Base-by-base conservation (phyloP, 92 coral and sea anemone genomes). In the Pocillopora grandis region DNA sequence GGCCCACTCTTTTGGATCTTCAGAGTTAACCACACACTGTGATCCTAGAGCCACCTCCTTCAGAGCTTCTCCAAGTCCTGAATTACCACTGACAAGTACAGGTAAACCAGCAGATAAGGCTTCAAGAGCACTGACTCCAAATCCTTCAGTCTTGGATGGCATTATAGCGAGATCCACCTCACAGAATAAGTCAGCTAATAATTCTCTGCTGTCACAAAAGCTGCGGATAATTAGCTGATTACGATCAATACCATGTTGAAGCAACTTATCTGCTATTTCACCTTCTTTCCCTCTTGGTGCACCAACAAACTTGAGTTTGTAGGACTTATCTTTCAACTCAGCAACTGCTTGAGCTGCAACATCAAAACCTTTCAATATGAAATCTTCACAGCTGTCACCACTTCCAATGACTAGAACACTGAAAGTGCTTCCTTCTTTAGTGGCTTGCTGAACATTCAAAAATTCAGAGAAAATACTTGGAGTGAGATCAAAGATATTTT, bases 51-150 rank as follows among this genome's bases (percentile, higher is more conserved):
- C n/a, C n/a, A n/a, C n/a, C n/a, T n/a, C n/a, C n/a, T n/a, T n/a
- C n/a, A n/a, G n/a, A n/a, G n/a, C n/a, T n/a, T n/a, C n/a, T n/a
- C n/a, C n/a, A n/a, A n/a, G n/a, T n/a, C n/a, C n/a, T n/a, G n/a
- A n/a, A n/a, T n/a, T n/a, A n/a, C n/a, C n/a, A 69, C 74, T 69
- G 14, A 69, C 74, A 69, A 69, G 74, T 12, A 69, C n/a, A 21
- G 74, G 74, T 49, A 69, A n/a, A 12, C 74, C 74, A 69, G 74
- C 74, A 31, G 74, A 69, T 69, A 69, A 36, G 20, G 70, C 70
- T 65, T 65, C 70, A 65, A 65, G 70, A 21, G 70, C 70, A n/a
- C 33, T 65, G 5, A 65, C 11, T 7, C 70, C 70, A 65, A 65
- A 65, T 2, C 70, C 70, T 21, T 65, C 70, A 65, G 70, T 65